A percentile compares a stretch with the other conserved stretches of the same genome.
Conservation (phyloP, 2,113 vertebrate species). For the Eulacestoma nigropectus region DNA sequence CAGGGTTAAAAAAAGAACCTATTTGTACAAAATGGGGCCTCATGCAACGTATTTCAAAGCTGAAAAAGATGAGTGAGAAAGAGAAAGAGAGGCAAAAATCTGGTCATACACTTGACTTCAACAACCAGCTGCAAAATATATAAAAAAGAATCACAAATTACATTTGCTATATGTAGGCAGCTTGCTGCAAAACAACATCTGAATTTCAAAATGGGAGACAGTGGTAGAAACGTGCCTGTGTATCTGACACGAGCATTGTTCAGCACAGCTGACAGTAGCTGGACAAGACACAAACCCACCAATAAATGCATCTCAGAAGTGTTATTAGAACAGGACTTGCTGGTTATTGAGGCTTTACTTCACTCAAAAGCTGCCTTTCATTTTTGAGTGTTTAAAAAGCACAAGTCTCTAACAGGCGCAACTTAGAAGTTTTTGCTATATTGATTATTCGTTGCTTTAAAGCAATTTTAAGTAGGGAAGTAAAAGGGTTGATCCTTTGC, state of each 20-base stretch:
- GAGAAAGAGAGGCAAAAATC: constrained; percentile 3
- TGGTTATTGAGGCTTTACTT: not conserved
- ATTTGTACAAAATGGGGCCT: constrained; percentile 30
- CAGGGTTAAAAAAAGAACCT: not conserved
- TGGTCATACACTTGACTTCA: not conserved
- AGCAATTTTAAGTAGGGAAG: not conserved
- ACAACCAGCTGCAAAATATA: not conserved
- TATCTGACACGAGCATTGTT: not conserved
- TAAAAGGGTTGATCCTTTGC: not conserved
- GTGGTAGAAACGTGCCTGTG: not conserved
- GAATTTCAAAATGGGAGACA: not conserved
- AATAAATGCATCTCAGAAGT: not conserved
- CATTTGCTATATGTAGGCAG: not conserved
- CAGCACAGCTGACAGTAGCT: not conserved
- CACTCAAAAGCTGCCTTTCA: not conserved
- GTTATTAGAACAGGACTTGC: not conserved
- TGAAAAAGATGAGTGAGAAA: not conserved
- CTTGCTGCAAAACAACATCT: not conserved
- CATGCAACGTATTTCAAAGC: constrained; percentile 9
- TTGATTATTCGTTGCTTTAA: not conserved
- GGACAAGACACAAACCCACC: not conserved
- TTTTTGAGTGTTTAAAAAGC: not conserved
- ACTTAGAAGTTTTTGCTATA: not conserved
- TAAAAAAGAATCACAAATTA: not conserved
- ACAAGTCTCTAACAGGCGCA: not conserved